phyloP scores from a whole-genome alignment of 2,113 vertebrate species.

The Takifugu bimaculatus region DNA sequence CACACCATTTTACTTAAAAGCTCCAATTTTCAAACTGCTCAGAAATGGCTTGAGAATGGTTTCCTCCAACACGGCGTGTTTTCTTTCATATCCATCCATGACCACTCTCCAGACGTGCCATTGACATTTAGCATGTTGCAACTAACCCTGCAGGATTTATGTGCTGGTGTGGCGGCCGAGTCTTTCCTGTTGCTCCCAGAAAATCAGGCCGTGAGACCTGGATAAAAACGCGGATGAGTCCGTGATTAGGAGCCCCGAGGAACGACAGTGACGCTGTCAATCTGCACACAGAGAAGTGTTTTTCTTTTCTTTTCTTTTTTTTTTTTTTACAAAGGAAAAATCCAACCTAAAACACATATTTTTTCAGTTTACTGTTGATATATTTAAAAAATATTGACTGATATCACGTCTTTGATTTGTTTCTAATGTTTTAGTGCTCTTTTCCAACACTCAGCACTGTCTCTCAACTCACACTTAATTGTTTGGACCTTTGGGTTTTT shows the following conservation, averaged over 20 bases:
- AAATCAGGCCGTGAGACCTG: no score
- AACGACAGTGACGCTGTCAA: background rate
- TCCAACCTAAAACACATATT: conserved; percentile 23
- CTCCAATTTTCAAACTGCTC: background rate
- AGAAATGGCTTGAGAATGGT: background rate
- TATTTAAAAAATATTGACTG: background rate
- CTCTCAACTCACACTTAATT: background rate
- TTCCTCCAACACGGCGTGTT: conserved; percentile 37
- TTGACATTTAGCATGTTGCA: conserved; percentile 9
- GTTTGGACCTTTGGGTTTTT: background rate
- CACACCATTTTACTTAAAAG: background rate
- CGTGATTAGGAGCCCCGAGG: conserved; percentile 1
- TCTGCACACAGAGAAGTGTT: background rate
- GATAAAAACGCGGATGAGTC: no score
- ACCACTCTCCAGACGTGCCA: conserved; percentile 21
- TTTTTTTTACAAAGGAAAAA: conserved; percentile 24
- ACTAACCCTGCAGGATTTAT: conserved; percentile 16
- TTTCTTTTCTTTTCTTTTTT: background rate
- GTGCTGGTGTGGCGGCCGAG: conserved; percentile 5
- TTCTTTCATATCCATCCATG: conserved; percentile 8
- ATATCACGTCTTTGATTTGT: background rate
- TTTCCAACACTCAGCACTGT: background rate
- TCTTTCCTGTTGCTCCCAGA: conserved; percentile 4
- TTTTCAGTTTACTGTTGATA: conserved; percentile 7
- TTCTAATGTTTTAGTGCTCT: conserved; percentile 1